Percentiles rank a stretch among this genome's conserved stretches.
These are phyloP conservation scores for Cervus canadensis DNA, from an alignment of 2,113 vertebrate genomes.

Conservation along the genomic window DNA sequence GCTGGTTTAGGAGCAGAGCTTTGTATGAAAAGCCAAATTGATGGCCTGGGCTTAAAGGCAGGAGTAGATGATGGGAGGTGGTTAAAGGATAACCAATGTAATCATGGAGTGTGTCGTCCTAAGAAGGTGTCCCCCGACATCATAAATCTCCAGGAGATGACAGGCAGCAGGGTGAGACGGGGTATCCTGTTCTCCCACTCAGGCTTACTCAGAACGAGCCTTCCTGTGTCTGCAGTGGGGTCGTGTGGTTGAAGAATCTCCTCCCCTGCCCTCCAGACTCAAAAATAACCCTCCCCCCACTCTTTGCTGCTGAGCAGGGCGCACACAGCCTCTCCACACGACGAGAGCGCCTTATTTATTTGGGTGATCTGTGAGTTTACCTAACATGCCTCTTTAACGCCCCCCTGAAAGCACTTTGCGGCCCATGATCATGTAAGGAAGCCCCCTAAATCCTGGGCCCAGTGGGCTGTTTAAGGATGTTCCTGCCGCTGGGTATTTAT, in stretches of 20 bases:
- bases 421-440: slow-evolving; percentile 61
- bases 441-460: slow-evolving; percentile 67
- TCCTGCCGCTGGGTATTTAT: slow-evolving; percentile 57
- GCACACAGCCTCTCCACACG: slow-evolving; percentile 29
- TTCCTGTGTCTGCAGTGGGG: background rate
- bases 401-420: slow-evolving; percentile 66
- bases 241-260: fast-evolving
- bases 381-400: slow-evolving; percentile 69
- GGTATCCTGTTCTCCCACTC: background rate
- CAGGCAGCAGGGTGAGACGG: background rate
- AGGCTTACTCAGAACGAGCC: background rate
- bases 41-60: background rate
- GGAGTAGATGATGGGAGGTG: background rate
- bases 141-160: background rate
- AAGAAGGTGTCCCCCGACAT: background rate
- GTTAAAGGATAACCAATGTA: background rate
- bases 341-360: slow-evolving; percentile 64
- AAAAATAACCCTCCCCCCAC: background rate
- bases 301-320: background rate
- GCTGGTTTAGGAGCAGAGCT: slow-evolving; percentile 34
- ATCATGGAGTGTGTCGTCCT: background rate
- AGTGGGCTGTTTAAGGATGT: slow-evolving; percentile 46
- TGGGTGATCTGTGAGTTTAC: slow-evolving; percentile 20
- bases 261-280: background rate
- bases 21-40: background rate